Evolutionary conservation across 1,140 invertebrate genomes (phyloP).

Genomic region (Pachypeltis micranthus): DNA sequence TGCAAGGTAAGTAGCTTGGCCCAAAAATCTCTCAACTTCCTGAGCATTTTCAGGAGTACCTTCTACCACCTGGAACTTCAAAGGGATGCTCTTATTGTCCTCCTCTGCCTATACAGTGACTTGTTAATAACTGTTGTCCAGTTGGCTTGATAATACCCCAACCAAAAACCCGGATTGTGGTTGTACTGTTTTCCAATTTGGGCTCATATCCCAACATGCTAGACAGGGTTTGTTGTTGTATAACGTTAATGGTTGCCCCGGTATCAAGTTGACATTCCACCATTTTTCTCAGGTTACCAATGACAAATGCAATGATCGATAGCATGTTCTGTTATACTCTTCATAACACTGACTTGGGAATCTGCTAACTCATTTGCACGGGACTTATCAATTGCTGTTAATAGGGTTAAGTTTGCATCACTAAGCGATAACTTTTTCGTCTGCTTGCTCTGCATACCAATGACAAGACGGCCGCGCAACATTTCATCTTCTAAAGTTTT

Average conservation of each 20-base stretch:
- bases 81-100: neutral
- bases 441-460: neutral
- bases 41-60: constrained; percentile 26
- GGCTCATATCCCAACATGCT: neutral
- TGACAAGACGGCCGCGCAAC: neutral
- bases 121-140: no score
- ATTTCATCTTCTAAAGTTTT: neutral
- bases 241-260: neutral
- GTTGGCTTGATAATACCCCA: neutral
- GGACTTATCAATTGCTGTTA: neutral
- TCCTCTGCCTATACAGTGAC: neutral
- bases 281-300: neutral
- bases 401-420: neutral
- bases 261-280: neutral
- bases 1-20: constrained; percentile 27
- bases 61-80: neutral
- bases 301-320: neutral
- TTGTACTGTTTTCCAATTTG: neutral
- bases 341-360: neutral
- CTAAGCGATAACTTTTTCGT: neutral
- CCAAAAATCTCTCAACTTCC: constrained; percentile 27
- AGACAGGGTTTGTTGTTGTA: neutral
- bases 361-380: neutral
- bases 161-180: neutral
- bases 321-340: neutral